Evolutionary conservation across 2,797 vertebrate species (phyloP), one percentile per base, ranked within the genome.

Genomic region (Platalea minor): DNA sequence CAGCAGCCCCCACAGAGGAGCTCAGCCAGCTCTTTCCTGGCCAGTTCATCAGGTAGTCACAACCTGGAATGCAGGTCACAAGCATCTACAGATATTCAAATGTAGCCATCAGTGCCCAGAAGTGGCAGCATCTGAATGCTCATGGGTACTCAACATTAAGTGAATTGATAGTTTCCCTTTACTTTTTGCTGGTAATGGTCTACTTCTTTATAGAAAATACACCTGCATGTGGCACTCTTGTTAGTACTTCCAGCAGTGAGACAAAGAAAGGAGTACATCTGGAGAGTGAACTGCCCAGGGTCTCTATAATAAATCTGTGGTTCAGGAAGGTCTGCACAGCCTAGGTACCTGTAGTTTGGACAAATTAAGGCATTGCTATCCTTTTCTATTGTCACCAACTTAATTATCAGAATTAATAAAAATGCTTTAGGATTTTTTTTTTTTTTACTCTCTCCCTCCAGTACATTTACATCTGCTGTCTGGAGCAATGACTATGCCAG

Each of bases 161-260:
- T 70, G 48, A 91, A 88, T 70, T 85, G 89, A 57, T 88, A 74
- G 87, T 77, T 95, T 92, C 23, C 1, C 60, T 89, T 94, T 70
- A 92, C 48, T 77, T 91, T 93, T 77, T 91, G 17, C 76, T 92
- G 51, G 51, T 92, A 89, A 80, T 80, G 33, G 48, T 83, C 82
- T 95, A 53, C 72, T 89, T 89, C 72, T 89, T 89, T 83, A 83
- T 85, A 88, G 72, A 92, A 96, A 89, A 95, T 69, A 93, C 28
- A 92, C 48, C 89, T 9, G 31, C 79, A 85, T 91, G 68, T 91
- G 90, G 68, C 79, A 64, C 68, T 92, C 80, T 85, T 67, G 57
- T 93, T 88, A 85, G 68, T 74, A 85, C 68, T 93, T 88, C 89
- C 89, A 92, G 85, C 76, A 91, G 82, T 20, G 79, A 80, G 72